Conservation (phyloP, 1,140 invertebrate genomes). For the Polypedilum pembai region DNA sequence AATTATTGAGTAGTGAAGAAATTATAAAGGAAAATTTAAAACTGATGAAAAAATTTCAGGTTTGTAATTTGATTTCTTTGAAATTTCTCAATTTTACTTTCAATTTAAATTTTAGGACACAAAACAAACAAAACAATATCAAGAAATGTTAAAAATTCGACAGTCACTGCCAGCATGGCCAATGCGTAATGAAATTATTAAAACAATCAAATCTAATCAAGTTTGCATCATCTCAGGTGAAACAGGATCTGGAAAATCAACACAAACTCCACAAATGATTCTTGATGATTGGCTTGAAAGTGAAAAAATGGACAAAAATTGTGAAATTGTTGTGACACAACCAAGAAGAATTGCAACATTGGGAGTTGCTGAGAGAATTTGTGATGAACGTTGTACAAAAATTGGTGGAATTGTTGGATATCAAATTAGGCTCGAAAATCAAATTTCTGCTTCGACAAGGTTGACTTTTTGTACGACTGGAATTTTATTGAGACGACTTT, state of each 20-base stretch:
- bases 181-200: neutral
- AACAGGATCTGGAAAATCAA: conserved; percentile 84
- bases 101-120: too few species aligned
- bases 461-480: conserved; percentile 86
- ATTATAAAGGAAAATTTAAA: conserved; percentile 52
- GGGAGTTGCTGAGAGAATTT: conserved; percentile 82
- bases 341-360: conserved; percentile 87
- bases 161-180: neutral
- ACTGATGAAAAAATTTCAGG: conserved; percentile 51
- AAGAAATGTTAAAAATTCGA: neutral
- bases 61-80: too few species aligned
- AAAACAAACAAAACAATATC: neutral
- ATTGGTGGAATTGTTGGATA: conserved; percentile 78
- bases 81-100: conserved; percentile 47
- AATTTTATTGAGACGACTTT: conserved; percentile 72
- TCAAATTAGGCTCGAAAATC: conserved; percentile 71
- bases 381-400: conserved; percentile 73
- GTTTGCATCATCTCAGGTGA: conserved; percentile 75
- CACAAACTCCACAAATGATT: conserved; percentile 87
- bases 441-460: conserved; percentile 67
- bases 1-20: conserved; percentile 46
- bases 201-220: conserved; percentile 36
- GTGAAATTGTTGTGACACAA: conserved; percentile 79
- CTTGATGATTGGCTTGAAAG: conserved; percentile 62
- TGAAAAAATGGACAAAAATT: conserved; percentile 34